Base-by-base conservation (phyloP, 1,140 invertebrate genomes). In the Apis cerana region DNA sequence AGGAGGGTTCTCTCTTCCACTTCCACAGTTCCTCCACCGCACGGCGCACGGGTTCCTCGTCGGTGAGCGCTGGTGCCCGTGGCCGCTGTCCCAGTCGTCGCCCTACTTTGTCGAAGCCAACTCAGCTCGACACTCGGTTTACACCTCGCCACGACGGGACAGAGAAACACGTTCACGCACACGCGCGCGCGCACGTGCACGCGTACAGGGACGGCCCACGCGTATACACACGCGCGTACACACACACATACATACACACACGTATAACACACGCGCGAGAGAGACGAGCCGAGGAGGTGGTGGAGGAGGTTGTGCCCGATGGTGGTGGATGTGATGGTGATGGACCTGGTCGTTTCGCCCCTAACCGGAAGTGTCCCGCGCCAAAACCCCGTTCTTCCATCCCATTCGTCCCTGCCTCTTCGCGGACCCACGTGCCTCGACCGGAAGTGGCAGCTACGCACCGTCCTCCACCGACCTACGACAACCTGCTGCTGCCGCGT, bases 71-170 rank as follows among this genome's bases (percentile, higher is more conserved):
- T 89, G 91, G 90, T 92, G 91, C 87, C 90, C 88, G 90, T 91
- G 90, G 91, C 91, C 91, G 90, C 89, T 91, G 91, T 91, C 91
- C 91, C 93, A 94, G 93, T 94, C 93, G 92, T 94, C 93, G 93
- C 93, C 93, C 93, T 94, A 94, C 93, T 94, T 94, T 93, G 92
- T 91, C 92, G 87, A 92, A 92, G 92, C 92, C 88, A 94, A 93
- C 91, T 93, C 91, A 88, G 91, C 90, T 90, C 91, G 89, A 89
- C 90, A 88, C 88, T 87, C 89, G 90, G 90, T 89, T 91, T 89
- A 87, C 86, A 89, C 84, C 88, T 69, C 87, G 86, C 52, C 67
- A 84, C 83, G 86, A 88, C 86, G 87, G 78, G 78, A 43, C 33
- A 79, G 75, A 76, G 82, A 79, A 82, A 85, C 86, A 70, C 84